These are phyloP conservation scores for Conomelus anceps DNA, from an alignment of 2,888 invertebrate species.

Conservation along the genomic window DNA sequence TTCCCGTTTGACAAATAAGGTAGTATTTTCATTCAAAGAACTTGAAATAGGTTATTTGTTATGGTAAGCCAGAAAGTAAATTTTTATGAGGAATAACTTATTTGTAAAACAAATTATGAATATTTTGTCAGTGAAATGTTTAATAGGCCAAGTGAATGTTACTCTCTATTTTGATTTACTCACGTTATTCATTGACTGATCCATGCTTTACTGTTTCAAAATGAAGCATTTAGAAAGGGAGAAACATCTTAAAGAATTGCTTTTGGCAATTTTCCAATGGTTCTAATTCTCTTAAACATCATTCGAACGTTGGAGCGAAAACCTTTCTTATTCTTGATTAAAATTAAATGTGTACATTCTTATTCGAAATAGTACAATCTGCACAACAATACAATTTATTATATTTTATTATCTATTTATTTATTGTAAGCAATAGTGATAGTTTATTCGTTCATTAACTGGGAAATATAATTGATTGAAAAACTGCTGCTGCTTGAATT, in stretches of 20 bases:
- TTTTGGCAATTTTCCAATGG: neutral
- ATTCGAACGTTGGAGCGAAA: neutral
- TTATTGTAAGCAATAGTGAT: no score
- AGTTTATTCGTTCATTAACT: neutral
- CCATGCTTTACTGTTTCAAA: neutral
- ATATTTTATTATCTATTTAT: no score
- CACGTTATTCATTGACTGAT: no score
- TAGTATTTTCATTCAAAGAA: no score
- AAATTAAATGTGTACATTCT: neutral
- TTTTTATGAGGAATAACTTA: no score
- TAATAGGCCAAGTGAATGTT: neutral
- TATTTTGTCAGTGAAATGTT: no score
- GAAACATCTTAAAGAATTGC: neutral
- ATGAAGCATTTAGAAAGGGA: neutral
- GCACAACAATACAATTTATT: no score
- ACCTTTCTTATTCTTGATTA: neutral
- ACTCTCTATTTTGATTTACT: neutral
- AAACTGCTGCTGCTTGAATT: no score
- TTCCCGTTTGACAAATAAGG: no score
- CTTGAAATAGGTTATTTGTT: no score
- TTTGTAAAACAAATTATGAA: no score
- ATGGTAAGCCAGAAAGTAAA: no score
- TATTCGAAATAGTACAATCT: neutral
- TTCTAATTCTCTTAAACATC: neutral
- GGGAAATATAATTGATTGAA: neutral